Conservation (phyloP, 2,888 invertebrate genomes). For the Gymnocheta viridis region DNA sequence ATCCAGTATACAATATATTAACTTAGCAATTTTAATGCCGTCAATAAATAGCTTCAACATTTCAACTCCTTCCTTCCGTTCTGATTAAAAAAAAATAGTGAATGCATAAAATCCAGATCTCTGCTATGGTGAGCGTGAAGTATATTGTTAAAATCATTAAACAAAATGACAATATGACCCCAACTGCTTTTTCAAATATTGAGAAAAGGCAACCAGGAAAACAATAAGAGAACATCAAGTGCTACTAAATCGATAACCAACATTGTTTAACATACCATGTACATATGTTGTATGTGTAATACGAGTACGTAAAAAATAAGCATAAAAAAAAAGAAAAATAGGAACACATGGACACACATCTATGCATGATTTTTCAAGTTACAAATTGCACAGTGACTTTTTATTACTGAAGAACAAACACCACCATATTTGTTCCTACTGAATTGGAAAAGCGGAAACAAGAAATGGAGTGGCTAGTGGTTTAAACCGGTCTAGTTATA, state of each 20-base stretch:
- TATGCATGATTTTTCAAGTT: slow-evolving; percentile 22
- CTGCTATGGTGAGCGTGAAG: background rate
- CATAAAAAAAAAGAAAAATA: background rate
- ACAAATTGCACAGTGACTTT: slow-evolving; percentile 41
- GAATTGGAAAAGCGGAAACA: slow-evolving; percentile 34
- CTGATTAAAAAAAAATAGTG: background rate
- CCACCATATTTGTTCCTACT: slow-evolving; percentile 45
- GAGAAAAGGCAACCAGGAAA: slow-evolving; percentile 7
- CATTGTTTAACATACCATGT: slow-evolving; percentile 50
- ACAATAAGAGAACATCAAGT: slow-evolving; percentile 54
- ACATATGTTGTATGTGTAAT: background rate
- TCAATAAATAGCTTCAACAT: slow-evolving; percentile 23
- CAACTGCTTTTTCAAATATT: slow-evolving; percentile 54
- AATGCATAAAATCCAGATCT: slow-evolving; percentile 38
- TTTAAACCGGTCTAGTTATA: background rate
- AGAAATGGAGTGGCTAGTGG: slow-evolving; percentile 1
- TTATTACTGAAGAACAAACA: slow-evolving; percentile 30
- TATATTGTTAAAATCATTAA: slow-evolving; percentile 57
- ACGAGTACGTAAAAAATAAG: background rate
- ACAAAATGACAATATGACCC: slow-evolving; percentile 61
- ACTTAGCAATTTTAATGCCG: slow-evolving; percentile 8
- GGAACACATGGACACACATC: slow-evolving; percentile 10
- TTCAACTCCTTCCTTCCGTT: slow-evolving; percentile 32
- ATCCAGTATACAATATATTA: slow-evolving; percentile 1
- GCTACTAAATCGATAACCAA: slow-evolving; percentile 64